Evolutionary conservation across 2,113 vertebrate genomes (phyloP).

Genomic region (Oncorhynchus clarkii): DNA sequence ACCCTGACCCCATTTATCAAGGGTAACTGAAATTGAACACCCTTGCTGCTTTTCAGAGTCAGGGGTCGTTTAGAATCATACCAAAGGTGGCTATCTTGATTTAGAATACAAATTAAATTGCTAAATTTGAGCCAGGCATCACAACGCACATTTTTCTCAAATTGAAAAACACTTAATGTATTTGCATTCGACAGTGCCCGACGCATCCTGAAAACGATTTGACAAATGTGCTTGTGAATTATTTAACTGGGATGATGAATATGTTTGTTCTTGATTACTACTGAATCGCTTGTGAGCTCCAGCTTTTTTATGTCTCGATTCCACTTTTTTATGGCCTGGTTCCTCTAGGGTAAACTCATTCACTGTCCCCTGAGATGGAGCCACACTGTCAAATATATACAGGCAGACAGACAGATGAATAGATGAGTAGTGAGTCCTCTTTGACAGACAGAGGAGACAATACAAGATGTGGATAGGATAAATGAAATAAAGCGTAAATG

Average conservation of each 20-base stretch:
- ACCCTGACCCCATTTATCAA: conserved; percentile 38
- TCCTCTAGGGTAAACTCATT: conserved; percentile 27
- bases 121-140: conserved; percentile 3
- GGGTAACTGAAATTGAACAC: conserved; percentile 20
- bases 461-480: neutral
- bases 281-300: conserved; percentile 6
- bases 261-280: conserved; percentile 44
- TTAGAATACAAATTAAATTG: conserved; percentile 31
- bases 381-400: neutral
- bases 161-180: neutral
- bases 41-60: neutral
- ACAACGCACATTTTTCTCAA: conserved; percentile 21
- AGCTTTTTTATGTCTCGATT: conserved; percentile 36
- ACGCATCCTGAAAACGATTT: neutral
- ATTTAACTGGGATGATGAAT: conserved; percentile 12
- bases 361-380: conserved; percentile 12
- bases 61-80: conserved; percentile 26
- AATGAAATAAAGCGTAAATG: conserved; percentile 2
- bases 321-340: conserved; percentile 25
- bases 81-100: conserved; percentile 13
- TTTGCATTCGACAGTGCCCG: conserved; percentile 4
- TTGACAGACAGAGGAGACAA: conserved; percentile 12
- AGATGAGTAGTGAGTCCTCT: conserved; percentile 11
- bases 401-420: conserved; percentile 1
- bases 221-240: conserved; percentile 13